A percentile compares a stretch with the other conserved stretches of the same genome.
These are phyloP conservation scores for Cinclus mexicanus DNA, from an alignment of 2,113 vertebrate species.

Conservation along the genomic window DNA sequence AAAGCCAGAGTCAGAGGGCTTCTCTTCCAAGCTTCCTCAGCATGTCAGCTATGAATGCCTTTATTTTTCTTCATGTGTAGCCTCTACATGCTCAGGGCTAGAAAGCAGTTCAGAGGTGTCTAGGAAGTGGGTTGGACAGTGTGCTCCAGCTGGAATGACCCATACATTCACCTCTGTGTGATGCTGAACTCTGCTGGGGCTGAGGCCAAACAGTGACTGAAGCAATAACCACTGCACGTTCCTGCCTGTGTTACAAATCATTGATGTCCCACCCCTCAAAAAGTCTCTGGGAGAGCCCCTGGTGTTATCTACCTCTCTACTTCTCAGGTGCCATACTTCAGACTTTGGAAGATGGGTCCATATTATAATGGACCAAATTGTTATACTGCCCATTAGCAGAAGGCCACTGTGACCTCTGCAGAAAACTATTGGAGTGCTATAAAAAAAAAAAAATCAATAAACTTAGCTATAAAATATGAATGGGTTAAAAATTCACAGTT, in stretches of 20 bases:
- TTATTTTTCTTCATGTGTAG: neutral
- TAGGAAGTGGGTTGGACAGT: neutral
- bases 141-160: neutral
- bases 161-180: neutral
- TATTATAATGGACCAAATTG: neutral
- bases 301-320: neutral
- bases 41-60: neutral
- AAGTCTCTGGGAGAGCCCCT: neutral
- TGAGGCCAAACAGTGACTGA: neutral
- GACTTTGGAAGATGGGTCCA: neutral
- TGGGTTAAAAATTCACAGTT: conserved; percentile 9
- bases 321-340: neutral
- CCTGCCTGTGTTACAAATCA: neutral
- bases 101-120: neutral
- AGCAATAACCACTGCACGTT: neutral
- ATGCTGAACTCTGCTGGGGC: neutral
- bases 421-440: neutral
- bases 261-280: neutral
- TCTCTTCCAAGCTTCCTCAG: neutral
- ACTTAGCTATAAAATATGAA: neutral
- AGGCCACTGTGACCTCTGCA: neutral
- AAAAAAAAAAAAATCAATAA: neutral
- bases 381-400: neutral
- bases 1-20: neutral
- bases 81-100: neutral